Evolutionary conservation across 2,888 invertebrate genomes (phyloP).

Genomic region (Frankliniella intonsa): DNA sequence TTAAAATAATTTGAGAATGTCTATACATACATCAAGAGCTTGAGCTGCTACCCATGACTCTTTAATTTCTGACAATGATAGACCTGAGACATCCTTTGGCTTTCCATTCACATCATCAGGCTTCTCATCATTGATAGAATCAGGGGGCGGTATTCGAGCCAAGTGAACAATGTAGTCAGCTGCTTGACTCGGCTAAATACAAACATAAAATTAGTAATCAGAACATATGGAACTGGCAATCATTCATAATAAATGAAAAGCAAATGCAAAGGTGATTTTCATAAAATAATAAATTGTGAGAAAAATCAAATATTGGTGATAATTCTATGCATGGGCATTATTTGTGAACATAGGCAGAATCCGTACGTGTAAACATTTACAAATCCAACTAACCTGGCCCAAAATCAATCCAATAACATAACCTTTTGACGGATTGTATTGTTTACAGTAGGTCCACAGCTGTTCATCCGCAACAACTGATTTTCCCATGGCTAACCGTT

Average conservation of each 20-base stretch:
- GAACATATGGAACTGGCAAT: conserved; percentile 6
- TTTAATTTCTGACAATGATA: conserved; percentile 54
- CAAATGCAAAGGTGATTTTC: neutral
- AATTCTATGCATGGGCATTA: neutral
- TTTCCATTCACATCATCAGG: conserved; percentile 34
- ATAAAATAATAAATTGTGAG: neutral
- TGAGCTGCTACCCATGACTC: conserved; percentile 72
- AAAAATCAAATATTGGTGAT: neutral
- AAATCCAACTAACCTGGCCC: conserved; percentile 65
- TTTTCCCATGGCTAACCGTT: conserved; percentile 56
- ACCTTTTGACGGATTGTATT: conserved; percentile 57
- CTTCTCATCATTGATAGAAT: conserved; percentile 45
- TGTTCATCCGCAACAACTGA: conserved; percentile 64
- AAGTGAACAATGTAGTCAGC: conserved; percentile 75
- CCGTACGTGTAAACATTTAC: conserved; percentile 30
- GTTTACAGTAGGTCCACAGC: conserved; percentile 62
- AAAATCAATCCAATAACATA: conserved; percentile 70
- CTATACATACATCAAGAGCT: conserved; percentile 62
- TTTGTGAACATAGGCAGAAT: conserved; percentile 31
- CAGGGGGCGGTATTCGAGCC: conserved; percentile 65
- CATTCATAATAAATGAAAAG: conserved; percentile 5
- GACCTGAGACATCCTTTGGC: conserved; percentile 47
- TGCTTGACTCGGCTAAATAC: conserved; percentile 55
- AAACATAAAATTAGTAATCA: conserved; percentile 30
- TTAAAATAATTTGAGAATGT: neutral